phyloP scores from a whole-genome alignment of 2,888 invertebrate species.

The Conops quadrifasciatus region DNA sequence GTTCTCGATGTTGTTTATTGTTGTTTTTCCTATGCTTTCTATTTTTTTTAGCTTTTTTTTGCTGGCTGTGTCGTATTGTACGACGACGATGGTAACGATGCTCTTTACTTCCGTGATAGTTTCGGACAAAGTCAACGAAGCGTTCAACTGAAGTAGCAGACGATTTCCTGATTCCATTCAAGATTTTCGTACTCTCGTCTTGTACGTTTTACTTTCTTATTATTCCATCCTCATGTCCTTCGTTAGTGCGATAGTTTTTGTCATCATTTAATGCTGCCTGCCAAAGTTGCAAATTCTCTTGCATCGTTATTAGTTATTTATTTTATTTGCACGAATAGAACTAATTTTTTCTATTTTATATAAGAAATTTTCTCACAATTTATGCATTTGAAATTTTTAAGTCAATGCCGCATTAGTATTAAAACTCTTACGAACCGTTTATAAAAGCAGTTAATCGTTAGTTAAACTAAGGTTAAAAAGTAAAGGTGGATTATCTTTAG shows the following conservation, averaged over 20 bases:
- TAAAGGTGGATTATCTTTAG: too few species aligned
- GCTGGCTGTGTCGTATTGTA: not conserved
- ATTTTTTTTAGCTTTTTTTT: constrained; percentile 4
- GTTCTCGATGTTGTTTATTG: constrained; percentile 12
- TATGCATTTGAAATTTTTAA: not conserved
- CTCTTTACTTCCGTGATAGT: constrained; percentile 30
- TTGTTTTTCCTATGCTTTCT: not conserved
- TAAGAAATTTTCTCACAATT: not conserved
- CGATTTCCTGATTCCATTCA: constrained; percentile 22
- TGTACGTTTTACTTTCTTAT: not conserved
- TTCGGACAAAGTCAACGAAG: constrained; percentile 33
- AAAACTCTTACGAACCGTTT: not conserved
- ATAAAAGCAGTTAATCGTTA: too few species aligned
- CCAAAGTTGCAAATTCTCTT: not conserved
- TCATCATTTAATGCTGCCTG: not conserved
- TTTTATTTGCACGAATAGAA: not conserved
- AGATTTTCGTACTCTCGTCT: not conserved
- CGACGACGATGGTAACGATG: constrained; percentile 16
- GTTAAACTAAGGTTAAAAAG: too few species aligned
- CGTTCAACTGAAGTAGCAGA: constrained; percentile 28
- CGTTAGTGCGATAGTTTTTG: not conserved
- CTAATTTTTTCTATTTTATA: not conserved
- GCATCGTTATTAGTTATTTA: not conserved
- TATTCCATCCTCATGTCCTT: too few species aligned
- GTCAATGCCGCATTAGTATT: not conserved